Evolutionary conservation across 2,113 vertebrate species (phyloP), one percentile per base, ranked within the genome.

Genomic region (Megalops atlanticus): DNA sequence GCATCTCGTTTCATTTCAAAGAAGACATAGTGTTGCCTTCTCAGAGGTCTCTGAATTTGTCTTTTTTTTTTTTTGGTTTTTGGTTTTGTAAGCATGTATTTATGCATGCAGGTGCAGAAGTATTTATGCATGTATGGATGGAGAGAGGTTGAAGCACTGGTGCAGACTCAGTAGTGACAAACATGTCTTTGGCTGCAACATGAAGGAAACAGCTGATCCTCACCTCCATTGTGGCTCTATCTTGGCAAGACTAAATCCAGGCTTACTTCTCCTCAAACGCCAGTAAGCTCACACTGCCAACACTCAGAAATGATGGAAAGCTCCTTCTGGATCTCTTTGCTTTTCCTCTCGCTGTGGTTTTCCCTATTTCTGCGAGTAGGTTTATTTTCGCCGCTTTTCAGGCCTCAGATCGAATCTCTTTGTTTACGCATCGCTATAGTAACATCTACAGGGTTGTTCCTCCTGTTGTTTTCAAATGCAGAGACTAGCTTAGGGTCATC

Each of bases 371-470:
- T 40, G 36, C 18, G 38, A 77, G 33, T 33, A 49, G 47, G 75
- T 27, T 24, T 35, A 54, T 36, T 52, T 18, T 54, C 33, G 18
- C 39, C 41, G 38, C 72, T n/a, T 39, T 31, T 74, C 81, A 84
- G 81, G 85, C 81, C 84, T 80, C 85, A 81, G 91, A 91, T 89
- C 83, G 88, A 87, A 74, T 84, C 79, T 84, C 89, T 92, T 90
- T 91, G 91, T 92, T 89, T 88, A 77, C 49, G 86, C 89, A 89
- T 88, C 90, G 88, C 87, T 86, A 78, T 0, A 31, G 85, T 81
- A 84, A 85, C 85, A 43, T 84, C 72, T 72, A 75, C 69, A 39
- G n/a, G 75, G 79, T 82, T 85, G 80, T 71, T 87, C 79, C 83
- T 84, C 86, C 87, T 88, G 87, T 89, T 83, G 86, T 15, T 45